Conservation (phyloP, 1,140 invertebrate genomes). For the Bombus cullumanus region DNA sequence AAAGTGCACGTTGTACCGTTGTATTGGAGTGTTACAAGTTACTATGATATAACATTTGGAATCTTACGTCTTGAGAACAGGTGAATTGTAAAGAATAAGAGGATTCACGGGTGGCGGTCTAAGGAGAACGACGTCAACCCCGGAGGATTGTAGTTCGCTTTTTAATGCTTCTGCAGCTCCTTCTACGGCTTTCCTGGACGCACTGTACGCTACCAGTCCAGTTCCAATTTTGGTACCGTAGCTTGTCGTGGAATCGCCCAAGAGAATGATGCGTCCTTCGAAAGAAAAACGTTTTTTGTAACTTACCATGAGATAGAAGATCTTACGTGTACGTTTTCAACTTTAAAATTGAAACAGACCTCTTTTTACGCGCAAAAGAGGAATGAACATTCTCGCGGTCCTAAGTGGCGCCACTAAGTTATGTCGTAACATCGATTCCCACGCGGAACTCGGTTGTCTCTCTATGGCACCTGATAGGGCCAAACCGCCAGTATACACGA, state of each 20-base stretch:
- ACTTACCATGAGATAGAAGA: not conserved
- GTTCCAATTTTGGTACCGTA: slow-evolving; percentile 78
- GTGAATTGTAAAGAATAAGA: slow-evolving; percentile 84
- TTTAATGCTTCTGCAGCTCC: slow-evolving; percentile 88
- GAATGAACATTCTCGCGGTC: slow-evolving; percentile 89
- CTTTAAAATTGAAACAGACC: slow-evolving; percentile 69
- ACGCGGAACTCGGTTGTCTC: slow-evolving; percentile 88
- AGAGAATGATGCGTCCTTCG: slow-evolving; percentile 81
- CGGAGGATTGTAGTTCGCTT: slow-evolving; percentile 86
- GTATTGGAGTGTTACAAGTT: not conserved
- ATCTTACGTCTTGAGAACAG: slow-evolving; percentile 83
- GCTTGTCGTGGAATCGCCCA: slow-evolving; percentile 78
- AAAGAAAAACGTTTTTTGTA: slow-evolving; percentile 22
- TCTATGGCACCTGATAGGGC: slow-evolving; percentile 87
- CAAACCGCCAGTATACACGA: slow-evolving; percentile 91
- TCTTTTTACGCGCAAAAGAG: slow-evolving; percentile 85
- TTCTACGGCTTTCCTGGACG: slow-evolving; percentile 88
- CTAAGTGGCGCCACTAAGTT: slow-evolving; percentile 90
- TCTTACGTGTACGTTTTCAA: not conserved
- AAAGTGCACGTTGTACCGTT: not conserved
- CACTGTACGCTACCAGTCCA: slow-evolving; percentile 87
- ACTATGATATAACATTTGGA: slow-evolving; percentile 1
- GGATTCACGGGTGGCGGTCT: slow-evolving; percentile 88
- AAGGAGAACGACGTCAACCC: slow-evolving; percentile 89
- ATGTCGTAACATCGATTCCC: slow-evolving; percentile 90